These are phyloP conservation scores for Sebastes baramenuke DNA, from an alignment of 2,797 vertebrate species.

Conservation along the genomic window DNA sequence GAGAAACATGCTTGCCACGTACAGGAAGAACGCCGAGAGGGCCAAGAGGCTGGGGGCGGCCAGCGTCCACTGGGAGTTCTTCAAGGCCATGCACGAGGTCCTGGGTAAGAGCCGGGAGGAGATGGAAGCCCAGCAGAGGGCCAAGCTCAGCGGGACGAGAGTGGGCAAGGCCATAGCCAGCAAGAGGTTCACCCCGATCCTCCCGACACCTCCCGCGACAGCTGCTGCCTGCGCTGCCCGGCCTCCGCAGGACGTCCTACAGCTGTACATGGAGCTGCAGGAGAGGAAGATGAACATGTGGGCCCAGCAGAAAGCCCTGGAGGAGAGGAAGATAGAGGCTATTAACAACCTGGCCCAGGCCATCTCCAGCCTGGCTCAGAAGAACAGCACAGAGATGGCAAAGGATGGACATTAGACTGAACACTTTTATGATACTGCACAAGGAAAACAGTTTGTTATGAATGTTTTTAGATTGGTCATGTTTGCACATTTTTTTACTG, in stretches of 20 bases:
- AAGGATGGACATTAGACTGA: conserved; percentile 55
- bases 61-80: conserved; percentile 86
- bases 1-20: conserved; percentile 85
- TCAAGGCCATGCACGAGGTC: conserved; percentile 80
- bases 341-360: conserved; percentile 85
- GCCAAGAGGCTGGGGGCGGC: conserved; percentile 74
- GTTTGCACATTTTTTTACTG: not conserved
- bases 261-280: conserved; percentile 86
- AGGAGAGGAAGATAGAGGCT: conserved; percentile 86
- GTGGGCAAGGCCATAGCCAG: conserved; percentile 77
- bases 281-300: conserved; percentile 87
- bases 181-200: conserved; percentile 83
- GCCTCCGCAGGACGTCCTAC: conserved; percentile 82
- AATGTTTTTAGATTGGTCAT: not conserved
- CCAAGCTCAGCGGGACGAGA: conserved; percentile 69
- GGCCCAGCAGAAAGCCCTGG: conserved; percentile 85
- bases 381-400: conserved; percentile 42
- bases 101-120: conserved; percentile 81
- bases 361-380: conserved; percentile 81
- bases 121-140: conserved; percentile 75
- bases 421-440: not conserved
- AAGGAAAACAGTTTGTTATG: not conserved
- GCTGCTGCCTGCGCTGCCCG: conserved; percentile 44
- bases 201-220: conserved; percentile 73
- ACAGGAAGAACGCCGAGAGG: conserved; percentile 82